phyloP scores from a whole-genome alignment of 2,113 vertebrate species.

The Parus major region DNA sequence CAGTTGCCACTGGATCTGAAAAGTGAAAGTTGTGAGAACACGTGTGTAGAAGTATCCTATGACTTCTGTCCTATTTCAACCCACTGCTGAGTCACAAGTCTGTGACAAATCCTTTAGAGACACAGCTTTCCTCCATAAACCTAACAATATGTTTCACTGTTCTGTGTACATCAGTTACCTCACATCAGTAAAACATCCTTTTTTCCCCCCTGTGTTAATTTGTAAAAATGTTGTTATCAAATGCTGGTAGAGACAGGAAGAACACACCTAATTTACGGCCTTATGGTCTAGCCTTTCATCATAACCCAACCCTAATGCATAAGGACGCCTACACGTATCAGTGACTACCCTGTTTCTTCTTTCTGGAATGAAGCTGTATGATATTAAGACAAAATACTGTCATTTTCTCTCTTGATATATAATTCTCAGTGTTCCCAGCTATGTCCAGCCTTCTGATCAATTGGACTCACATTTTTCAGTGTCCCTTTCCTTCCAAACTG shows the following conservation, averaged over 20 bases:
- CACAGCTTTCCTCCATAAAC: neutral
- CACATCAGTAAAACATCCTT: neutral
- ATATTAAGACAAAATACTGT: neutral
- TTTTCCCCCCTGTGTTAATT: rapidly evolving
- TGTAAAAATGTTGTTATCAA: neutral
- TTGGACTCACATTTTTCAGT: neutral
- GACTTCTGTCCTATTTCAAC: neutral
- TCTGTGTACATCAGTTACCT: neutral
- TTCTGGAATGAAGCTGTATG: neutral
- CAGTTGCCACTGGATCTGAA: neutral
- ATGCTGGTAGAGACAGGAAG: neutral
- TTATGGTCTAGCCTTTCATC: neutral
- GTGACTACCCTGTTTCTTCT: neutral
- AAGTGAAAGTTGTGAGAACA: neutral
- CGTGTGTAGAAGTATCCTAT: neutral
- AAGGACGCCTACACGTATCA: neutral
- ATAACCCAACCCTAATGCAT: neutral
- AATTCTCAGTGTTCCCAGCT: neutral
- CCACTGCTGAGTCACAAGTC: rapidly evolving
- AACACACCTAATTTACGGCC: neutral
- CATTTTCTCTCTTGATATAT: neutral
- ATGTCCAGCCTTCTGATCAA: neutral
- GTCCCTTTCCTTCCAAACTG: neutral
- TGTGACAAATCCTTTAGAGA: neutral
- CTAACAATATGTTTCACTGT: neutral